These are phyloP conservation scores for Anguilla megastoma DNA, from an alignment of 2,797 vertebrate species.

Conservation along the genomic window DNA sequence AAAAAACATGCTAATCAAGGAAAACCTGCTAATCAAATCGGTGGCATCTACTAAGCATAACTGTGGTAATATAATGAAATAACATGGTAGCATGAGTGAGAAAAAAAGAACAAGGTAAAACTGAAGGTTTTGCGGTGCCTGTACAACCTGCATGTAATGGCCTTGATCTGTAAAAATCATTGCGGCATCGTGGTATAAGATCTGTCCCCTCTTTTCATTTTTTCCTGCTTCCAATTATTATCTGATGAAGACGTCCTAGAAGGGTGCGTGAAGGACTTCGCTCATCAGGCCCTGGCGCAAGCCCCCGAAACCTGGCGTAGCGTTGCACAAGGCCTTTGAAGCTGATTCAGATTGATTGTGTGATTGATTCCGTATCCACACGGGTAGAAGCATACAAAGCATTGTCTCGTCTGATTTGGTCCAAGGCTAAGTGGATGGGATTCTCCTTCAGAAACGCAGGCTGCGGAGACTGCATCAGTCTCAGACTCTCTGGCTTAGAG, in stretches of 20 bases:
- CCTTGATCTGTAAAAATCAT: background rate
- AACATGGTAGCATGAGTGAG: background rate
- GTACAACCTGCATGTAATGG: background rate
- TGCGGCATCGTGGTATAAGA: background rate
- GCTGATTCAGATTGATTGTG: conserved; percentile 19
- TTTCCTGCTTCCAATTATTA: background rate
- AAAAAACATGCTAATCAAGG: background rate
- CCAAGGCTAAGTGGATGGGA: conserved; percentile 22
- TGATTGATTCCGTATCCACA: background rate
- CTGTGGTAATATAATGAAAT: background rate
- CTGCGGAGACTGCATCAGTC: background rate
- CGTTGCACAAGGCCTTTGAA: background rate
- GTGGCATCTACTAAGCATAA: background rate
- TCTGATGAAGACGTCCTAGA: conserved; percentile 6
- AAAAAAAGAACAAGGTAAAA: background rate
- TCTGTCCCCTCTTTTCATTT: background rate
- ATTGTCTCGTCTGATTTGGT: conserved; percentile 24
- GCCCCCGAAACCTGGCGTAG: background rate
- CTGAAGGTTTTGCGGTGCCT: background rate
- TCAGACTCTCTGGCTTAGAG: background rate
- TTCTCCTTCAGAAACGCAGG: conserved; percentile 12
- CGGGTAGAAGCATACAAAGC: background rate
- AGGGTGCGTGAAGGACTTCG: background rate
- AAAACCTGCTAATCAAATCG: background rate
- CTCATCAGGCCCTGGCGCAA: conserved; percentile 4